These are phyloP conservation scores for Pseudoatta argentina DNA, from an alignment of 1,140 invertebrate species.

Conservation along the genomic window DNA sequence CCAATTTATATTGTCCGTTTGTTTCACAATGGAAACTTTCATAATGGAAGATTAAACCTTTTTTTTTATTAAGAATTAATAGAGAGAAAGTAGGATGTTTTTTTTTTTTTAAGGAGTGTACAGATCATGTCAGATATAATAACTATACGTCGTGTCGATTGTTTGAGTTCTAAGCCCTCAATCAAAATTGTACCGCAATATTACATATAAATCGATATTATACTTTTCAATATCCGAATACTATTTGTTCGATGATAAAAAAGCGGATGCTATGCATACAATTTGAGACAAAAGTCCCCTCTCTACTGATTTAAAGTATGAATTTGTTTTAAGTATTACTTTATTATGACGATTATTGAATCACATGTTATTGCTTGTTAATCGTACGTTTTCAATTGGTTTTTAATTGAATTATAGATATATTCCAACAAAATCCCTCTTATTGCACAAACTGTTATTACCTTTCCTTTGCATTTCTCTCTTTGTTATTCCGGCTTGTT, in stretches of 20 bases:
- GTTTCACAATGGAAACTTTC: background rate
- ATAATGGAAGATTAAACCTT: background rate
- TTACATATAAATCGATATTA: background rate
- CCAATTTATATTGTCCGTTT: background rate
- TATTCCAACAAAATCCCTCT: conserved; percentile 25
- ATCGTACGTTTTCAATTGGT: conserved; percentile 49
- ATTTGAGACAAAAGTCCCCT: background rate
- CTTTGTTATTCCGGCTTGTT: conserved; percentile 57
- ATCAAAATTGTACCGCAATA: background rate
- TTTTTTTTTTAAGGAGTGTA: background rate
- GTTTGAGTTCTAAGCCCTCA: background rate
- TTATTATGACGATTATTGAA: conserved; percentile 48
- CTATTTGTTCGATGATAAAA: conserved; percentile 3
- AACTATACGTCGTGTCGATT: background rate
- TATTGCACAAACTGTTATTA: conserved; percentile 49
- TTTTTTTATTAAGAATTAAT: too few relatives aligned
- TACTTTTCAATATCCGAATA: background rate
- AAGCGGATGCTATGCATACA: background rate
- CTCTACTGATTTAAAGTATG: background rate
- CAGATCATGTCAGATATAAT: conserved; percentile 9
- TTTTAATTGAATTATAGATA: conserved; percentile 57
- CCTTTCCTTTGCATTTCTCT: conserved; percentile 52
- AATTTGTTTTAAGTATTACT: conserved; percentile 19
- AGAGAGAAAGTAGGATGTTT: background rate
- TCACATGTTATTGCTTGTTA: conserved; percentile 50